Percentiles rank a stretch among this genome's conserved stretches.
Evolutionary conservation across 2,888 invertebrate genomes (phyloP).

Genomic region (Alviniconcha strummeri): DNA sequence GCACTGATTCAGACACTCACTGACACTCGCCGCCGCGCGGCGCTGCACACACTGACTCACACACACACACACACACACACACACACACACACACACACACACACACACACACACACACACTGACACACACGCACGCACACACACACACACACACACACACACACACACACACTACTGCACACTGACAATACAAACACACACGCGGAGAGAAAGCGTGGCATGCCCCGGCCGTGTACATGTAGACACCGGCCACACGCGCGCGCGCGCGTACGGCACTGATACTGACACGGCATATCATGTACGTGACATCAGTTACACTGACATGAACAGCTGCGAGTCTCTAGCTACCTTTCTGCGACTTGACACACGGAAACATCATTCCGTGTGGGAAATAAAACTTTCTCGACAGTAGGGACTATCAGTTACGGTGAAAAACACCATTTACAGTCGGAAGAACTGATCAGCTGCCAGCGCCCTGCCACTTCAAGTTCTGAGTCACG

Average conservation of each 20-base stretch:
- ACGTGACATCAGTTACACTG: too few relatives aligned
- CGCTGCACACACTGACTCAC: too few relatives aligned
- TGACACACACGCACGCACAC: neutral
- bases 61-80: neutral
- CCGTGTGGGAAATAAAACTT: neutral
- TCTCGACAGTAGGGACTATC: too few relatives aligned
- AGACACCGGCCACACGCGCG: too few relatives aligned
- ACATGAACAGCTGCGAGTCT: neutral
- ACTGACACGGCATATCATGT: too few relatives aligned
- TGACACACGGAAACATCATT: neutral
- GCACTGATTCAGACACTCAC: neutral
- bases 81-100: constrained; percentile 8
- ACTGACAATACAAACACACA: neutral
- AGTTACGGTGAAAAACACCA: too few relatives aligned
- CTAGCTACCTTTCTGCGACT: neutral
- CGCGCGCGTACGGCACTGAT: too few relatives aligned
- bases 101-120: neutral
- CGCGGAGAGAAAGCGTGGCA: neutral
- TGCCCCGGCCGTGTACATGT: neutral
- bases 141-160: neutral
- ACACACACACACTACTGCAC: neutral
- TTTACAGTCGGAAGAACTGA: too few relatives aligned
- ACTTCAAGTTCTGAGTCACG: too few relatives aligned
- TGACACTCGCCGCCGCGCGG: neutral
- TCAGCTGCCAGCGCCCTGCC: too few relatives aligned